Evolutionary conservation across 2,797 vertebrate species (phyloP), one percentile per base, ranked within the genome.

Genomic region (Hephaestus fuliginosus): DNA sequence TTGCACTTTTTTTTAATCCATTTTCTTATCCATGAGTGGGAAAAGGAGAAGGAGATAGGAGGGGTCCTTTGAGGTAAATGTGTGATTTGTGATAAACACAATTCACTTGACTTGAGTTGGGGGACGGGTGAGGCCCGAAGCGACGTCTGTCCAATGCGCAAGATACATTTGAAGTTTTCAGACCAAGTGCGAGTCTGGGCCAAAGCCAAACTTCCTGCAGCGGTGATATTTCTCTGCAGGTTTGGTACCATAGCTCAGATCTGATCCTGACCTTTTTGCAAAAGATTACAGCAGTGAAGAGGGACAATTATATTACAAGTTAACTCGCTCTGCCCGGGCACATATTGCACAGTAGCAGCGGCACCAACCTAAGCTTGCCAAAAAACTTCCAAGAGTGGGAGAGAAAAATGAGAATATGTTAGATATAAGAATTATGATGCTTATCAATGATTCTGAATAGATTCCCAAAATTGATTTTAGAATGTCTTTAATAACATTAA

Each of bases 161-260:
- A 79, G 58, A 72, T 55, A 74, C 48, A 70, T 64, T 44, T 68
- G 25, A 64, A 64, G 48, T 46, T 57, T 81, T 66, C 3, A 64
- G 22, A 48, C 10, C 30, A 82, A 80, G 36, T 58, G n/a, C 12
- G 48, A 56, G 22, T 73, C 56, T 77, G 43, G 41, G 79, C 57
- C 70, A 61, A 65, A 76, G 68, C 49, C 60, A 83, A 74, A 66
- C 57, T 69, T 33, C 64, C 33, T 67, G 20, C 30, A 77, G 17
- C 30, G 68, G 58, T 25, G 49, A 66, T 75, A 70, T 83, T 81
- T 80, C 79, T 76, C 44, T 52, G 25, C n/a, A 51, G 80, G 72
- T 44, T 74, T 80, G 1, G 0, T 43, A 66, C 1, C 28, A 33
- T 18, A 52, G 18, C 64, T 64, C 15, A 73, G 78, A 83, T 81